Base-by-base conservation (phyloP, 2,113 vertebrate genomes). In the Nibea albiflora region DNA sequence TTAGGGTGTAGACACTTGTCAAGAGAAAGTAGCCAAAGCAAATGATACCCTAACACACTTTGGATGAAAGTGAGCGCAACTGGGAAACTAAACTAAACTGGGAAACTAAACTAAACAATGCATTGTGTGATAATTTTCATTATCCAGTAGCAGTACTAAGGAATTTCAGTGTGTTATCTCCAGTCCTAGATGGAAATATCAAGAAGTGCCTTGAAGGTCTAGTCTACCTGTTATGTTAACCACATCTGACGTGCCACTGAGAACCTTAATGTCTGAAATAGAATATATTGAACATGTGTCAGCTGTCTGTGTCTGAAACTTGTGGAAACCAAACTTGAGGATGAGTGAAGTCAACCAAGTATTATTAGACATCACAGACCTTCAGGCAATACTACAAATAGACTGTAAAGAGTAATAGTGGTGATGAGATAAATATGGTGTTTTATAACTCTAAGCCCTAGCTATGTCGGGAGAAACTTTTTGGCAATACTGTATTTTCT, bases 1-100 rank as follows among this genome's bases (percentile, higher is more conserved):
- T 73, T 69, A 78, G 76, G 76, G 81, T 57, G 80, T 87, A 86
- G 57, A 81, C 78, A 61, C 39, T 69, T 39, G 75, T 85, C 28
- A 47, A 62, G 24, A 64, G 26, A 79, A 54, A 78, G 72, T 60
- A 46, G 14, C 19, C 64, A 65, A 84, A 49, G 61, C 28, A 58
- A 66, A 70, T 76, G 49, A 63, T 77, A 60, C 58, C 28, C 57
- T 65, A n/a, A n/a, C n/a, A n/a, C n/a, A n/a, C n/a, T 39, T 63
- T 53, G 31, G 31, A 60, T 69, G 4, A 72, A 72, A 72, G 39
- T 9, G 22, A 7, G 11, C 15, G 3, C 50, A 73, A 85, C 46
- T 46, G 2, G 16, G 42, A 76, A 77, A 22, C 2, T 24, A 10
- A 65, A 31, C 16, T 26, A 26, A 73, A 85, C 46, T 46, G 2